Conservation (phyloP, 2,797 vertebrate species). For the Myioborus miniatus region DNA sequence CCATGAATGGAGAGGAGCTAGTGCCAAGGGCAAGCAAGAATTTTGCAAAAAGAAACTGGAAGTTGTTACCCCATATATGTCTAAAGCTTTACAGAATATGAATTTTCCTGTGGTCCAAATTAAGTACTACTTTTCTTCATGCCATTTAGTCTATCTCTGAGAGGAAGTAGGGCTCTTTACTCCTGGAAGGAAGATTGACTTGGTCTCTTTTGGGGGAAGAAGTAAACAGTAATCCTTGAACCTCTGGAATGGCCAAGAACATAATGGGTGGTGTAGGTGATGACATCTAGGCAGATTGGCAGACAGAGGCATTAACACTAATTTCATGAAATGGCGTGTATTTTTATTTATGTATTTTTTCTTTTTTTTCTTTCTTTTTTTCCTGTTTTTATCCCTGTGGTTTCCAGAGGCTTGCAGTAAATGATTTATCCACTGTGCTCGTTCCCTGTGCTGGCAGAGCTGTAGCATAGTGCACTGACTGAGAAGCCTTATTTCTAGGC, state of each 20-base stretch:
- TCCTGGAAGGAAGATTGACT: background rate
- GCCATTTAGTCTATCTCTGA: background rate
- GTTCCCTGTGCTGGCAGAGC: conserved; percentile 48
- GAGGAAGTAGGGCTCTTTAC: background rate
- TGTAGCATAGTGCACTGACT: conserved; percentile 56
- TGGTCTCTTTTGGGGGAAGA: background rate
- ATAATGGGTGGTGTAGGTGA: background rate
- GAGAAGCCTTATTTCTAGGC: conserved; percentile 51
- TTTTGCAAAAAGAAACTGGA: background rate
- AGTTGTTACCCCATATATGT: background rate
- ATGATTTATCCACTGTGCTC: conserved; percentile 40
- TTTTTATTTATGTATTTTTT: conserved; percentile 25
- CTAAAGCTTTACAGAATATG: background rate
- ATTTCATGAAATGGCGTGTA: background rate
- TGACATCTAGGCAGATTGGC: background rate
- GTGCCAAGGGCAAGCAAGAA: background rate
- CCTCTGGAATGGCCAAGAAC: background rate
- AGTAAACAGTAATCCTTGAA: background rate
- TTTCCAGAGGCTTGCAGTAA: conserved; percentile 58
- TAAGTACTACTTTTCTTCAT: background rate
- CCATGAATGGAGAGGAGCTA: background rate
- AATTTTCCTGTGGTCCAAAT: background rate
- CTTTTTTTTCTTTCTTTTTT: too few species aligned
- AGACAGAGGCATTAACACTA: background rate
- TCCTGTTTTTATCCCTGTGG: background rate